Percentiles rank a stretch among this genome's conserved stretches.
Evolutionary conservation across 2,888 invertebrate species (phyloP).

Genomic region (Metacarcinus magister): DNA sequence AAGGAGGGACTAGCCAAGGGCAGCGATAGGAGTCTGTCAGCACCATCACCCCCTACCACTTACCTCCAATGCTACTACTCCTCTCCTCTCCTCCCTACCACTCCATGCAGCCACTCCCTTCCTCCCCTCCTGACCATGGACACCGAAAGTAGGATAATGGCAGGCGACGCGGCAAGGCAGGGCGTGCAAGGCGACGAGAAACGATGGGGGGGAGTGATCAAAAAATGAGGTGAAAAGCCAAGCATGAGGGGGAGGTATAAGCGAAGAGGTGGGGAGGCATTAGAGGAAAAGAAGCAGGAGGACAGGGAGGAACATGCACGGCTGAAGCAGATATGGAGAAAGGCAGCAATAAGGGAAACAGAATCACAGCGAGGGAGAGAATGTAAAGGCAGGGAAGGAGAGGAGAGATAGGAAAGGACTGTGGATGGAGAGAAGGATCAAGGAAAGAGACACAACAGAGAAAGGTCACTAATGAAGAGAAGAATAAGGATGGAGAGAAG

Average conservation of each 20-base stretch:
- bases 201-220: background rate
- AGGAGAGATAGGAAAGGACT: background rate
- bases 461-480: background rate
- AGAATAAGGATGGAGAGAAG: background rate
- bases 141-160: background rate
- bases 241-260: background rate
- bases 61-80: background rate
- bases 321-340: conserved; percentile 16
- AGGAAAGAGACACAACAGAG: background rate
- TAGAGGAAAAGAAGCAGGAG: conserved; percentile 46
- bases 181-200: background rate
- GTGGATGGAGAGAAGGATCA: background rate
- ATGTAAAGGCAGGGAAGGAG: background rate
- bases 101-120: background rate
- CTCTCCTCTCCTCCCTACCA: background rate
- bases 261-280: conserved; percentile 33
- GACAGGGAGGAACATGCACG: conserved; percentile 42
- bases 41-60: background rate
- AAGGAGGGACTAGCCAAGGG: background rate
- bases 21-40: background rate
- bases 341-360: background rate
- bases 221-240: conserved; percentile 28
- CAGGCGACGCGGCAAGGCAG: background rate
- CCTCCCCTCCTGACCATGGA: conserved; percentile 47
- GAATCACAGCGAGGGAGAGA: background rate